Conservation (phyloP, 2,888 invertebrate genomes). For the Carcina quercana region DNA sequence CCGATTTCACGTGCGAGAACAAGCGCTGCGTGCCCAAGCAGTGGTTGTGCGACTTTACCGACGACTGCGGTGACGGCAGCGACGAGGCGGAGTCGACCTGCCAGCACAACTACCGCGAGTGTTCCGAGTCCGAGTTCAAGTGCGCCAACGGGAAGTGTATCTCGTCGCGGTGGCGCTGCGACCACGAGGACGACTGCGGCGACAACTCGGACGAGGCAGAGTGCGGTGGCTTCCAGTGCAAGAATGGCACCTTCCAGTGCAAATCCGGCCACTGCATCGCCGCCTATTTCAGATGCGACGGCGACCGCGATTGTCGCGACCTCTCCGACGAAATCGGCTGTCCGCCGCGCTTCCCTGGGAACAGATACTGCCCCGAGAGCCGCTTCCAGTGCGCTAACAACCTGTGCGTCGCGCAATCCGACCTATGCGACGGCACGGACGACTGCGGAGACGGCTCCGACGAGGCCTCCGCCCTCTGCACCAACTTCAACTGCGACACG, state of each 20-base stretch:
- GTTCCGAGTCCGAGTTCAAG: slow-evolving; percentile 94
- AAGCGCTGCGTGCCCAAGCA: slow-evolving; percentile 91
- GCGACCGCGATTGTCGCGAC: slow-evolving; percentile 91
- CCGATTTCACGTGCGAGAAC: slow-evolving; percentile 95
- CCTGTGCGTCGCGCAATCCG: slow-evolving; percentile 90
- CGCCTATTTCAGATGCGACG: slow-evolving; percentile 90
- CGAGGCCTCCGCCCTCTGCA: slow-evolving; percentile 86
- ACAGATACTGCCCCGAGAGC: slow-evolving; percentile 90
- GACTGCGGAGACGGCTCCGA: slow-evolving; percentile 96
- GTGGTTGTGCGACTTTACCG: slow-evolving; percentile 97
- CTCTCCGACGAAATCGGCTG: slow-evolving; percentile 93
- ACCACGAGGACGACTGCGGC: slow-evolving; percentile 97
- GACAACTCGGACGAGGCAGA: slow-evolving; percentile 93
- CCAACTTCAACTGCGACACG: slow-evolving; percentile 90
- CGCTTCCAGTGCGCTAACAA: slow-evolving; percentile 94
- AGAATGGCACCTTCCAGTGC: slow-evolving; percentile 94
- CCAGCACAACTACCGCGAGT: slow-evolving; percentile 88
- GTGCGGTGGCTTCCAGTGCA: slow-evolving; percentile 89
- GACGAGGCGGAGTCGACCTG: slow-evolving; percentile 91
- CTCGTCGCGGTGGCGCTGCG: slow-evolving; percentile 94
- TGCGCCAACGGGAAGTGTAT: slow-evolving; percentile 94
- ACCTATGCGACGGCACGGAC: slow-evolving; percentile 94
- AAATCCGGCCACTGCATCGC: slow-evolving; percentile 95
- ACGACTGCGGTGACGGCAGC: slow-evolving; percentile 96
- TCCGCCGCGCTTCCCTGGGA: slow-evolving; percentile 90